Base-by-base conservation (phyloP, 2,888 invertebrate species). In the Ischnus inquisitorius region DNA sequence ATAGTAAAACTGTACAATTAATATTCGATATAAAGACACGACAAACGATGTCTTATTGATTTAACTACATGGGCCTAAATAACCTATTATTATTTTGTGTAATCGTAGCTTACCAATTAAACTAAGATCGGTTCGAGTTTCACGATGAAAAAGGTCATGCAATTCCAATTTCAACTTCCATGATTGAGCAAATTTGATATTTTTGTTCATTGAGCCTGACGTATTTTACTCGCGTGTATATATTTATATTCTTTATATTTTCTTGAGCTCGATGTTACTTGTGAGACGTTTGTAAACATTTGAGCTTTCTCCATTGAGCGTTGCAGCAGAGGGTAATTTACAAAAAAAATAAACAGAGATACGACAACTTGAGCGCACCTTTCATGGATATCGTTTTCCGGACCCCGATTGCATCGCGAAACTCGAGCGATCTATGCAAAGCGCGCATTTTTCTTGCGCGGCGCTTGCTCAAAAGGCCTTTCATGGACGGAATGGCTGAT, bases 401-500 rank as follows among this genome's bases (percentile, higher is more conserved):
- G 48, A 71, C 71, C 28, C 14, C 14, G 14, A 76, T 83, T 48
- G 39, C 14, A 34, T 76, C 86, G 72, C 79, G 84, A 83, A 86
- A 82, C 87, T 75, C 84, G 84, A 90, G 84, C 87, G 88, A 88
- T 89, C 91, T 92, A 92, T 92, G 90, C 92, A 90, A 90, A 90
- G 86, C 85, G 86, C 87, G 84, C 74, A 57, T 79, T 75, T n/a
- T 85, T 72, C 76, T 51, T 39, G 62, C 77, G 79, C 82, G 72
- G 72, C 64, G 86, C 8, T 90, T 88, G 89, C 92, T 92, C 89
- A 14, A 82, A 92, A 92, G 92, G 92, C 92, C 90, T 92, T 90
- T 90, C 90, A 88, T 92, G 92, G 92, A 92, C 92, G 92, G 92
- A 92, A 90, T 92, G 90, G 87, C 90, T 92, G 92, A 92, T 91